Percentiles rank a stretch among this genome's conserved stretches.
Conservation (phyloP, 2,888 invertebrate genomes). For the Tetropium fuscum region DNA sequence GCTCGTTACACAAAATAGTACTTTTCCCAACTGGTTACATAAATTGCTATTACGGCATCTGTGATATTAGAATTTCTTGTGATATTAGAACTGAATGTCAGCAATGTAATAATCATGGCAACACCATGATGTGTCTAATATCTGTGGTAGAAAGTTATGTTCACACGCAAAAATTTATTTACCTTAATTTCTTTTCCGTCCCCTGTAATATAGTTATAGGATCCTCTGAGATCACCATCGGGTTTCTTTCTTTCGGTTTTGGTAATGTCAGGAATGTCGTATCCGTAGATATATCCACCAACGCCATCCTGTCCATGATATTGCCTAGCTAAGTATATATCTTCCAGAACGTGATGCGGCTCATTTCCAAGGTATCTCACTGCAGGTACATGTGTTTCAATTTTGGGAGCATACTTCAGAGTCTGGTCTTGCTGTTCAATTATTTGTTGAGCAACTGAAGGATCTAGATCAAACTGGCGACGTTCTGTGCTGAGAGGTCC, state of each 20-base stretch:
- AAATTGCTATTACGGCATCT: no score
- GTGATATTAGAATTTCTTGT: no score
- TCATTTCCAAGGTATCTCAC: conserved; percentile 65
- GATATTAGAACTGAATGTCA: no score
- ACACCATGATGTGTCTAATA: no score
- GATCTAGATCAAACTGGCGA: conserved; percentile 68
- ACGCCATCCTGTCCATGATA: conserved; percentile 75
- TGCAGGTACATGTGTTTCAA: conserved; percentile 68
- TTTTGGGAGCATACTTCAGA: conserved; percentile 68
- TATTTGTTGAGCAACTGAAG: conserved; percentile 68
- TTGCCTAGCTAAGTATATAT: conserved; percentile 78
- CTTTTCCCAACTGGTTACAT: no score
- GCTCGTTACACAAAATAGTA: no score
- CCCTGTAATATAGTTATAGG: conserved; percentile 77
- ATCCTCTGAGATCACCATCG: conserved; percentile 79
- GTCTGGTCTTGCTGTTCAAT: conserved; percentile 66
- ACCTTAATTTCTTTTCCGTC: conserved; percentile 73
- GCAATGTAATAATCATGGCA: no score
- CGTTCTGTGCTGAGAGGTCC: conserved; percentile 63
- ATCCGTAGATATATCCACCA: conserved; percentile 80
- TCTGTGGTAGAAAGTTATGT: no score
- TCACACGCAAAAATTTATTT: no score
- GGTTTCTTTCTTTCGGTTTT: conserved; percentile 78
- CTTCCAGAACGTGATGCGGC: conserved; percentile 76
- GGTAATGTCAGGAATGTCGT: conserved; percentile 79